Evolutionary conservation across 2,797 vertebrate genomes (phyloP).

Genomic region (Clarias pachynema): DNA sequence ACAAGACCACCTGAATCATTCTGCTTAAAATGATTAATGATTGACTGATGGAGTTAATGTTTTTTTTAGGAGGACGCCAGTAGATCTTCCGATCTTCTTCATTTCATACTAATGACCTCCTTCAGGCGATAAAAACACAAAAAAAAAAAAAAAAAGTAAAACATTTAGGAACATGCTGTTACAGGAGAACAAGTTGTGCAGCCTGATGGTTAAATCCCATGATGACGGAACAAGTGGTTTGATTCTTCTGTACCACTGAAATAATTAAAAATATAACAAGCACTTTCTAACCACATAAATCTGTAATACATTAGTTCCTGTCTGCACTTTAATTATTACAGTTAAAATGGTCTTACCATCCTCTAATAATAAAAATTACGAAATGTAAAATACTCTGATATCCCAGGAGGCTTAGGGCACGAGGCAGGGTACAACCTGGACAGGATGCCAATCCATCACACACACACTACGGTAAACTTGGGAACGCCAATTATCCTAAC

Average conservation of each 20-base stretch:
- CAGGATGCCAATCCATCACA: too few species aligned
- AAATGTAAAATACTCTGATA: background rate
- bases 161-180: background rate
- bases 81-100: background rate
- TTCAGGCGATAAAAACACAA: background rate
- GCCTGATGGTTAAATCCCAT: background rate
- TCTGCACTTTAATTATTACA: background rate
- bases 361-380: background rate
- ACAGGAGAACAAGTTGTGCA: background rate
- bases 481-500: too few species aligned
- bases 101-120: background rate
- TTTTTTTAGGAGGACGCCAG: too few species aligned
- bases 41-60: background rate
- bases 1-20: background rate
- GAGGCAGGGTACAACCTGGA: too few species aligned
- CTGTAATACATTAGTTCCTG: background rate
- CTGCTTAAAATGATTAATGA: background rate
- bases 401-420: too few species aligned
- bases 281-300: background rate
- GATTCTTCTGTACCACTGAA: background rate
- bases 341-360: background rate
- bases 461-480: too few species aligned
- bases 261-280: background rate
- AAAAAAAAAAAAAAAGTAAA: too few species aligned
- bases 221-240: background rate